A percentile compares a stretch with the other conserved stretches of the same genome.
Conservation (phyloP, 2,888 invertebrate species). For the Elaeidobius kamerunicus region DNA sequence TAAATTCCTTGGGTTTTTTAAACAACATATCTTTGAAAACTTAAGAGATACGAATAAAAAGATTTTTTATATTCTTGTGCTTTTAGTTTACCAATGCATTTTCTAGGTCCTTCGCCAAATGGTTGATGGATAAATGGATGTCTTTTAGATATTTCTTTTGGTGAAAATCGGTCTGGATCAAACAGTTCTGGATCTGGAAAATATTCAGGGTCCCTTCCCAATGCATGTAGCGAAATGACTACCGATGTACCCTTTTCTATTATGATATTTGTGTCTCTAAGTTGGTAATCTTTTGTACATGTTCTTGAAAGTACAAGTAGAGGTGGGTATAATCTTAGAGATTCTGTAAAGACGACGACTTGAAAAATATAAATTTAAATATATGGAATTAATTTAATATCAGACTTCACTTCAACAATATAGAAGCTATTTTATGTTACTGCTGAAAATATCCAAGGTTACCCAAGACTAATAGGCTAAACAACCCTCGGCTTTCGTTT, state of each 20-base stretch:
- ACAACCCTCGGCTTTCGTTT: no score
- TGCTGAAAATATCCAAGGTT: no score
- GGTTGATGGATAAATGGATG: conserved; percentile 32
- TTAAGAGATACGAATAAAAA: no score
- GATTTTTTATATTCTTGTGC: no score
- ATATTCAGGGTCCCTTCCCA: conserved; percentile 36
- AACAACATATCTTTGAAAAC: no score
- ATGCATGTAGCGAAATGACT: conserved; percentile 31
- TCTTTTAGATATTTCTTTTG: conserved; percentile 29
- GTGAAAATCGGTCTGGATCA: conserved; percentile 37
- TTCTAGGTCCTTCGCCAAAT: conserved; percentile 38
- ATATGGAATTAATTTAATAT: no score
- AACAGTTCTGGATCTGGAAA: conserved; percentile 36
- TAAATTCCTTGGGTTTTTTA: no score
- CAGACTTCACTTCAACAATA: no score
- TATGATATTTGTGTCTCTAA: conserved; percentile 32
- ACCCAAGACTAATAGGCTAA: background rate
- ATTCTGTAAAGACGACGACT: conserved; percentile 34
- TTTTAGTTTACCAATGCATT: conserved; percentile 39
- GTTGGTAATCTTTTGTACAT: conserved; percentile 36
- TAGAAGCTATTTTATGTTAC: no score
- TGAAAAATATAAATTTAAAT: no score
- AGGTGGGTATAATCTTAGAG: conserved; percentile 35
- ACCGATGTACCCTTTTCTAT: conserved; percentile 36
- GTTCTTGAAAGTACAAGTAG: conserved; percentile 30